Evolutionary conservation across 2,797 vertebrate species (phyloP).

Genomic region (Erethizon dorsatum): DNA sequence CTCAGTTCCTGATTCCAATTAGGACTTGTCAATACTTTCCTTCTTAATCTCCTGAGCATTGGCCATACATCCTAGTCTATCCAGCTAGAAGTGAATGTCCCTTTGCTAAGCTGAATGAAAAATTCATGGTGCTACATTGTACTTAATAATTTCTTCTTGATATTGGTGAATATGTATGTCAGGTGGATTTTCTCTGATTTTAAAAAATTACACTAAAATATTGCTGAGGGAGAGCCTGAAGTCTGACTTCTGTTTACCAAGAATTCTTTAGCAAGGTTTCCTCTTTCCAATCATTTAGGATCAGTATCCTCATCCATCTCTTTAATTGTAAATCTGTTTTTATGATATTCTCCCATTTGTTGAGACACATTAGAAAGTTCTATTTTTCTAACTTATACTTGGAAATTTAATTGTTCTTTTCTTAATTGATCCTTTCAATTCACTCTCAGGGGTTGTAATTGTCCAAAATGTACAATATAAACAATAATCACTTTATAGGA

Average conservation of each 20-base stretch:
- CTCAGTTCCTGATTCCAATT: background rate
- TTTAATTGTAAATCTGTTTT: background rate
- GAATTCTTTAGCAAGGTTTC: background rate
- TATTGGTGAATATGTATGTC: background rate
- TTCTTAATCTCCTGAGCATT: background rate
- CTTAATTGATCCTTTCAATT: background rate
- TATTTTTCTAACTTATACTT: background rate
- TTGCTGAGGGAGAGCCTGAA: background rate
- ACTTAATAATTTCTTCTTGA: background rate
- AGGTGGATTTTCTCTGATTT: background rate
- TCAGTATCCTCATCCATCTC: background rate
- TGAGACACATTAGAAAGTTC: background rate
- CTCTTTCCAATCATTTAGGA: background rate
- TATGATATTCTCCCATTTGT: background rate
- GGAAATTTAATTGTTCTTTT: background rate
- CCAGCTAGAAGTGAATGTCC: background rate
- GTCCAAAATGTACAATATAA: background rate
- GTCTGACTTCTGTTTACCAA: background rate
- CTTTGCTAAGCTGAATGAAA: background rate
- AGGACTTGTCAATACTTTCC: background rate
- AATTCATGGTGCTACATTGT: background rate
- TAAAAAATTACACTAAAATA: slow-evolving; percentile 28
- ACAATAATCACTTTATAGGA: background rate
- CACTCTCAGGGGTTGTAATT: background rate
- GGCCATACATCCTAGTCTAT: background rate